Percentiles rank a stretch among this genome's conserved stretches.
Conservation (phyloP, 1,140 invertebrate genomes). For the Heliconius eleuchia region DNA sequence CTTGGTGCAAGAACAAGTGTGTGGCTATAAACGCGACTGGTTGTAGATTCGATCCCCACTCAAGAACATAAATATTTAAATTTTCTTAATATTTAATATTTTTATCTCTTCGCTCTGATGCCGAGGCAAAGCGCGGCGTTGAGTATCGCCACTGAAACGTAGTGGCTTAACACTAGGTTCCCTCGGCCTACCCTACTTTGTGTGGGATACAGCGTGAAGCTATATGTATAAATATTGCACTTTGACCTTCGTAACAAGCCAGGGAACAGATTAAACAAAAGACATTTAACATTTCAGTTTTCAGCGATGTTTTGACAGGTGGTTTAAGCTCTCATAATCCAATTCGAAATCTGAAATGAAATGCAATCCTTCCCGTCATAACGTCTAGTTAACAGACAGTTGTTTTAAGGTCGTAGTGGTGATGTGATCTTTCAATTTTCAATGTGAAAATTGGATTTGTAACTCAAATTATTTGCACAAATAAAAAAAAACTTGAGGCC, state of each 20-base stretch:
- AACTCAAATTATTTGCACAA: not conserved
- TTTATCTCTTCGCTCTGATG: too few relatives aligned
- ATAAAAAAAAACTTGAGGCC: not conserved
- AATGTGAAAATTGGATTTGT: not conserved
- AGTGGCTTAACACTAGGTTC: not conserved
- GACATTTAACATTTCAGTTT: not conserved
- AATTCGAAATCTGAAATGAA: not conserved
- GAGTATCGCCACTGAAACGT: not conserved
- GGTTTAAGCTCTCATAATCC: not conserved
- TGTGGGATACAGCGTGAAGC: not conserved
- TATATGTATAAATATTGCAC: not conserved
- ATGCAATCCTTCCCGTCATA: not conserved
- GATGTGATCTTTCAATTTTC: not conserved
- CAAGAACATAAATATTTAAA: too few relatives aligned
- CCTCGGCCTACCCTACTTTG: not conserved
- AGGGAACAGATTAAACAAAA: not conserved
- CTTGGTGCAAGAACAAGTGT: too few relatives aligned
- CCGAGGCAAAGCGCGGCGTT: too few relatives aligned
- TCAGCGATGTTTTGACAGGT: conserved; percentile 9
- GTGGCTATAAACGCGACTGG: too few relatives aligned
- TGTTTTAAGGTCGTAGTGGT: not conserved
- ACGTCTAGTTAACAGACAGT: not conserved
- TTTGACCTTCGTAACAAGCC: not conserved
- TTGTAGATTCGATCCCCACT: too few relatives aligned
- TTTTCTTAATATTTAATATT: too few relatives aligned